Evolutionary conservation across 2,888 invertebrate species (phyloP), one percentile per base, ranked within the genome.

Genomic region (Diarsia mendica): DNA sequence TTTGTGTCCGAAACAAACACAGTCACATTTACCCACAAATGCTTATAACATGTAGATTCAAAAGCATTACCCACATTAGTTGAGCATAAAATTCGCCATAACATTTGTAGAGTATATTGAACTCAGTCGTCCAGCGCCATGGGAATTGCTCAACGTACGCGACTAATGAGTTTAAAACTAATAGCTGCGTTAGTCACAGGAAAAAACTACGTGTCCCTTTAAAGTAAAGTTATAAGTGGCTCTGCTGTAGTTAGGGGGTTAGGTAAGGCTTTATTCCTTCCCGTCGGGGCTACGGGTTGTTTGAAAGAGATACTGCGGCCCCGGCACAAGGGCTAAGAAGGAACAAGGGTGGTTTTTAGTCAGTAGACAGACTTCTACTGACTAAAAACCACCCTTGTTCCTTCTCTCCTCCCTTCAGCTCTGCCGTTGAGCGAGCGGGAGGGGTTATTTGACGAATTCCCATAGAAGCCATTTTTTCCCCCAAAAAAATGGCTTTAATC

Each of bases 81-180:
- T 46, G 33, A 48, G 28, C 60, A 68, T 71, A 68, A 67, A 75
- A 80, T 76, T 55, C 65, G 76, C 76, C 80, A 69, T 76, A 74
- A 80, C 71, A 72, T 76, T 76, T 11, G 18, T 46, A 39, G 80
- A 76, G 68, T 76, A 58, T 80, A 58, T 80, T 84, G 80, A 84
- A 84, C 84, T 64, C 76, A 6, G 15, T 46, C 58, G 61, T 33
- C 51, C 46, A 55, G 44, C 3, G 53, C 39, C 71, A 74, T 72
- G 83, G 83, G 74, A 71, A 83, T 79, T 61, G 70, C 46, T 20
- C 71, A 74, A 66, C 60, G 60, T 69, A 58, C 13, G 23, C 18
- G 55, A 67, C 63, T 74, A 74, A 79, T 79, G 79, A 67, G 67
- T 80, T 80, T 68, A 18, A 51, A 79, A 67, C 58, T 58, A 67